phyloP scores from a whole-genome alignment of 2,113 vertebrate species.

The Calypte anna region DNA sequence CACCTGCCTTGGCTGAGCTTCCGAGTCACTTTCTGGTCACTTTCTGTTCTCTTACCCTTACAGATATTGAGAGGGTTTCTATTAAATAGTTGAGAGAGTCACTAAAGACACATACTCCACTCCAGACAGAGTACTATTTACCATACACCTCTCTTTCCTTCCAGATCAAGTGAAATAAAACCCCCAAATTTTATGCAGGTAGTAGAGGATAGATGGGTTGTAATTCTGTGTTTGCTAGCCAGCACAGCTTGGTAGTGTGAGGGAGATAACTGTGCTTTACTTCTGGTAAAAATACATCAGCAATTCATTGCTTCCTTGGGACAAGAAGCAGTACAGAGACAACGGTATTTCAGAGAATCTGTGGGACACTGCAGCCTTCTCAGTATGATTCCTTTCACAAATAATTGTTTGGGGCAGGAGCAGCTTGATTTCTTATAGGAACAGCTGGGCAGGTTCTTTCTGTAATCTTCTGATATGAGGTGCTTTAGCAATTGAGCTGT shows the following conservation, averaged over 20 bases:
- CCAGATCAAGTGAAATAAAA: background rate
- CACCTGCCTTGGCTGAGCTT: background rate
- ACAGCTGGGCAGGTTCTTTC: background rate
- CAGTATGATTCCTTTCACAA: background rate
- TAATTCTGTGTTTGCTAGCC: background rate
- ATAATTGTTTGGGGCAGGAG: background rate
- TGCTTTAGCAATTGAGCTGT: background rate
- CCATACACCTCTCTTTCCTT: background rate
- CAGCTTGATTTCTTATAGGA: background rate
- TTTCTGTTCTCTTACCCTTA: background rate
- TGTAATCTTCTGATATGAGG: background rate
- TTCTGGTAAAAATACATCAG: background rate
- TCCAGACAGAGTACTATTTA: background rate
- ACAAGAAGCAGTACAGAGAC: background rate
- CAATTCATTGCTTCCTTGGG: background rate
- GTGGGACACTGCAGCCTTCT: background rate
- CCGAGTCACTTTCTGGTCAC: background rate
- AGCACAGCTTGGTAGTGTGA: background rate
- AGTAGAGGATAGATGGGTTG: background rate
- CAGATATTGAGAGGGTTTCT: background rate
- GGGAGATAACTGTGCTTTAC: background rate
- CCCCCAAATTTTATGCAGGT: fast-evolving
- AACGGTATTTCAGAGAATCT: background rate
- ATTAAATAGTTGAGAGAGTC: background rate
- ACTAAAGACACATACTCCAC: background rate